Percentiles rank a stretch among this genome's conserved stretches.
phyloP scores from a whole-genome alignment of 2,797 vertebrate species.

The Argya squamiceps region DNA sequence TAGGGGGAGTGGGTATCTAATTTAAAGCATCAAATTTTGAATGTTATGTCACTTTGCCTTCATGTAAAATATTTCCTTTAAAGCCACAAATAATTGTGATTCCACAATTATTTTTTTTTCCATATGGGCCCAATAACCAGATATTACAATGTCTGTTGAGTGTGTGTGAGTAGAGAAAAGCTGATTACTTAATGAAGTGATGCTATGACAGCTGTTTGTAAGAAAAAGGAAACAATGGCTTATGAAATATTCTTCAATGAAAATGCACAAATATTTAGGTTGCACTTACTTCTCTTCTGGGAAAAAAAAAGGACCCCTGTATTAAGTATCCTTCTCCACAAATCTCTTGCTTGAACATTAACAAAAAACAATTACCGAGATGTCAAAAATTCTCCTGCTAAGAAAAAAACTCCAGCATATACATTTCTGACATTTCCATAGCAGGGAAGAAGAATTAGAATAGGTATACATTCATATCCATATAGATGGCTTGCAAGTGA shows the following conservation, averaged over 20 bases:
- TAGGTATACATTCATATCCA: background rate
- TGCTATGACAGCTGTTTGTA: background rate
- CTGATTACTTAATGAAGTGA: background rate
- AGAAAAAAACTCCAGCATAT: rapidly evolving
- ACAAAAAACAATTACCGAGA: background rate
- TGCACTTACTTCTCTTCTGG: background rate
- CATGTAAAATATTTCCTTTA: background rate
- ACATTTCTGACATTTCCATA: background rate
- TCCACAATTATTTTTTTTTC: background rate
- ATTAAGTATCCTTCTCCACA: background rate
- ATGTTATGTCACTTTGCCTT: background rate
- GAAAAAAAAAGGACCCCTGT: background rate
- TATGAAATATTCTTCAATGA: background rate
- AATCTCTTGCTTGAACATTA: background rate
- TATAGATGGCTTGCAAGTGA: background rate
- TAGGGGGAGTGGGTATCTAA: background rate
- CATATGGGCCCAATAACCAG: background rate
- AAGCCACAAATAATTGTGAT: background rate
- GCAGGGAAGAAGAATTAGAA: background rate
- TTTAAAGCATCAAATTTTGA: background rate
- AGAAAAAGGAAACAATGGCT: background rate
- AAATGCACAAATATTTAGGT: background rate
- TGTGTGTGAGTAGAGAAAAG: background rate
- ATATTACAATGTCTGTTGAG: background rate
- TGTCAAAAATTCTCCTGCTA: background rate